Evolutionary conservation across 2,888 invertebrate species (phyloP), one percentile per base, ranked within the genome.

Genomic region (Antheraea assamensis): DNA sequence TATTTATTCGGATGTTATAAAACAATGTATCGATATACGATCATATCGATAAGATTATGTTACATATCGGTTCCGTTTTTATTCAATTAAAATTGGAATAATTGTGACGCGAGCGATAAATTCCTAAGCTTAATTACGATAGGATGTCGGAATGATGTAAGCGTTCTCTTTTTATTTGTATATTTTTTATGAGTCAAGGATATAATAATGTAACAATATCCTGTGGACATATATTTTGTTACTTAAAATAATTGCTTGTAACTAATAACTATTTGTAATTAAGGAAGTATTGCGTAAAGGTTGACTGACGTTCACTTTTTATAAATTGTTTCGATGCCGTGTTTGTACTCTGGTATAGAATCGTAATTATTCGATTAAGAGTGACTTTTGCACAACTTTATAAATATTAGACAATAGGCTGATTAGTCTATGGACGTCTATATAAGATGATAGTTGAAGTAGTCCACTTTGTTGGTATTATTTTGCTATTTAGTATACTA

Each of bases 1-100:
- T 78, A 81, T 78, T 75, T 78, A 78, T 77, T 78, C 64, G 72
- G 58, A 72, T 75, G 78, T 78, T 75, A 73, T 75, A 61, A 66
- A 77, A 72, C 74, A 31, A 64, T 52, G 52, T 19, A 31, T 24
- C 21, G 74, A 74, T 74, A 71, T 8, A 42, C 4, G 42, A 42
- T 42, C 10, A 7, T 42, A 42, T 24, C 27, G 74, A 74, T 74
- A 71, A 74, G 49, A 71, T 52, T 52, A 71, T 49, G 24, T 21
- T 61, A 68, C 71, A 66, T 52, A 31, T 66, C 71, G 55, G 64
- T 61, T 71, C 71, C 71, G 58, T 71, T 73, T 71, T 47, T 31
- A 64, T 73, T 73, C 49, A 73, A 73, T 73, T 73, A 73, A 71
- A 35, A 21, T 30, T 66, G 17, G 31, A 66, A 68, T 68, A 35